A percentile compares a stretch with the other conserved stretches of the same genome.
Conservation (phyloP, 2,113 vertebrate genomes). For the Gallinago jamesoni region DNA sequence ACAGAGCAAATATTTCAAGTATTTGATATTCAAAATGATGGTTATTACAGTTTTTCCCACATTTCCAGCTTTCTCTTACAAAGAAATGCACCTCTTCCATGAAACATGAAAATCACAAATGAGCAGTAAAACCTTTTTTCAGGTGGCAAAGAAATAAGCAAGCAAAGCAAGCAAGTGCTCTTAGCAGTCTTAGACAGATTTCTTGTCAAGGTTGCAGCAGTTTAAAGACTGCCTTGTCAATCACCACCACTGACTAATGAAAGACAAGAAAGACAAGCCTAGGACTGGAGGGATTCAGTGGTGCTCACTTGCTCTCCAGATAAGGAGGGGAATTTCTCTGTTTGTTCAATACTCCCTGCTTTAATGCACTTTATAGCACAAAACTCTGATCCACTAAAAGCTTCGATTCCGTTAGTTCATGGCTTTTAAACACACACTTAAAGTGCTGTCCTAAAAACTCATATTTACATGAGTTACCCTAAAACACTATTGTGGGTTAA, state of each 20-base stretch:
- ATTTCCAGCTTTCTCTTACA: background rate
- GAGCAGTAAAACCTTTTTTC: background rate
- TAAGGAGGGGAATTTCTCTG: background rate
- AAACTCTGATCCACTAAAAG: background rate
- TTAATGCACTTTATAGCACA: background rate
- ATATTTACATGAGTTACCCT: background rate
- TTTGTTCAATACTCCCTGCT: background rate
- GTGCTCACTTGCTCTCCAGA: background rate
- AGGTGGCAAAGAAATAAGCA: background rate
- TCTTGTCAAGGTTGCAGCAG: background rate
- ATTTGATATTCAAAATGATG: background rate
- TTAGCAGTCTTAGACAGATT: background rate
- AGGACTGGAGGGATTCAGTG: background rate
- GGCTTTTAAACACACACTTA: background rate
- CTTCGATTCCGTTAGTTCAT: background rate
- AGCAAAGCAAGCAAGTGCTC: background rate
- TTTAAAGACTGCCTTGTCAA: background rate
- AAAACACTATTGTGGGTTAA: background rate
- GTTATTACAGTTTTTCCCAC: background rate
- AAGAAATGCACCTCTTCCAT: background rate
- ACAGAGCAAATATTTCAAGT: background rate
- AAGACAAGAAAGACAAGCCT: background rate
- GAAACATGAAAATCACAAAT: background rate
- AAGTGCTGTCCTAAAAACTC: background rate
- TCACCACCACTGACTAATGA: background rate